These are phyloP conservation scores for Dasyornis broadbenti DNA, from an alignment of 2,113 vertebrate species.

Conservation along the genomic window DNA sequence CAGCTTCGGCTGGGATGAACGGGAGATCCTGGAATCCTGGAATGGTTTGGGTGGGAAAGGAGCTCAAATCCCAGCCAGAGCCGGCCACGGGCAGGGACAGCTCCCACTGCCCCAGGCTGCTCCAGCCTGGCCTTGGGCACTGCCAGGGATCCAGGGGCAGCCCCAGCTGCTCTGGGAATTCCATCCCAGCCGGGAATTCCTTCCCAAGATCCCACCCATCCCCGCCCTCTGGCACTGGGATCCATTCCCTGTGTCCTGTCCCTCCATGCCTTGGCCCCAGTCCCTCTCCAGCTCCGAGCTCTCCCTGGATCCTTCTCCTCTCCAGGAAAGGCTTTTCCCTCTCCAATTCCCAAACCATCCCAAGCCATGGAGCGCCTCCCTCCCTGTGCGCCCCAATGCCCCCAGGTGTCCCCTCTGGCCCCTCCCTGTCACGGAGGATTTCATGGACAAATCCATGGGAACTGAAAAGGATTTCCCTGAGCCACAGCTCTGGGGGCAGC, in stretches of 20 bases:
- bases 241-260: background rate
- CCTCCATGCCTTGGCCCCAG: background rate
- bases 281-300: background rate
- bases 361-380: background rate
- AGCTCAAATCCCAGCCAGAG: fast-evolving
- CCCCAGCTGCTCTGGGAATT: background rate
- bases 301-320: background rate
- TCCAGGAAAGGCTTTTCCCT: background rate
- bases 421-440: background rate
- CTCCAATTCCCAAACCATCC: background rate
- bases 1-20: fast-evolving
- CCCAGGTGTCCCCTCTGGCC: background rate
- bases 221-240: background rate
- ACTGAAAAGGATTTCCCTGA: background rate
- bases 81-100: background rate
- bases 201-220: fast-evolving
- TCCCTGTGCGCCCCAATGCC: fast-evolving
- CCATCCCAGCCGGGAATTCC: background rate
- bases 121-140: background rate
- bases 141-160: background rate
- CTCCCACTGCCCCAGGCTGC: background rate
- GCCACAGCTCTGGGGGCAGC: background rate
- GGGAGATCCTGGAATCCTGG: fast-evolving
- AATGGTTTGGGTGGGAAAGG: background rate
- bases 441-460: background rate